A percentile compares a stretch with the other conserved stretches of the same genome.
These are phyloP conservation scores for Drosophila athabasca DNA, from an alignment of 1,140 invertebrate species.

Conservation along the genomic window DNA sequence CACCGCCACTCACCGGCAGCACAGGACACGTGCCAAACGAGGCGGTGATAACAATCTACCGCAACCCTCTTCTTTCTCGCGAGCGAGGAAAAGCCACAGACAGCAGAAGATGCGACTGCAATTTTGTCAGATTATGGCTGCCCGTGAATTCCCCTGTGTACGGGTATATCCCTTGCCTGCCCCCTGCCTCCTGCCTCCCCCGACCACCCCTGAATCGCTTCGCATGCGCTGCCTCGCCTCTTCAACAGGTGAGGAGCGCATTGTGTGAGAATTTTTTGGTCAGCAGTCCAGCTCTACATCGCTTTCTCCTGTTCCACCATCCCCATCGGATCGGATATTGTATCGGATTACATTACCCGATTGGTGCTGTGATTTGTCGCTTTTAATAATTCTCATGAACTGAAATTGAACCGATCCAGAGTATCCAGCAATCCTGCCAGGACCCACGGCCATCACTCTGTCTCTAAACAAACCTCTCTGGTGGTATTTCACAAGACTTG, in stretches of 20 bases:
- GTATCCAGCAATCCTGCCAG: no score
- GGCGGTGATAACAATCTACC: constrained; percentile 68
- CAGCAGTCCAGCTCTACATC: neutral
- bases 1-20: constrained; percentile 2
- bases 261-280: constrained; percentile 74
- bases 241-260: constrained; percentile 68
- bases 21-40: constrained; percentile 70
- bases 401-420: constrained; percentile 46
- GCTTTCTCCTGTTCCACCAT: constrained; percentile 29
- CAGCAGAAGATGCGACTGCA: constrained; percentile 60
- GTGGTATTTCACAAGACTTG: no score
- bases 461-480: no score
- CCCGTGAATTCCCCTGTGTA: constrained; percentile 42
- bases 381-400: constrained; percentile 75
- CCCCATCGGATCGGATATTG: constrained; percentile 27
- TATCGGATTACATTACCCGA: constrained; percentile 55
- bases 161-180: constrained; percentile 14
- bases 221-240: neutral
- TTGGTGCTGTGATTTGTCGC: constrained; percentile 71
- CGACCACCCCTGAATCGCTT: neutral
- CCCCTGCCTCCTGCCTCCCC: neutral
- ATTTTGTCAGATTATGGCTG: constrained; percentile 73
- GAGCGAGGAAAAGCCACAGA: constrained; percentile 35
- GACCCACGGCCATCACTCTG: no score
- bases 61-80: constrained; percentile 46